These are phyloP conservation scores for Plebejus melissa DNA, from an alignment of 2,888 invertebrate genomes.

Conservation along the genomic window DNA sequence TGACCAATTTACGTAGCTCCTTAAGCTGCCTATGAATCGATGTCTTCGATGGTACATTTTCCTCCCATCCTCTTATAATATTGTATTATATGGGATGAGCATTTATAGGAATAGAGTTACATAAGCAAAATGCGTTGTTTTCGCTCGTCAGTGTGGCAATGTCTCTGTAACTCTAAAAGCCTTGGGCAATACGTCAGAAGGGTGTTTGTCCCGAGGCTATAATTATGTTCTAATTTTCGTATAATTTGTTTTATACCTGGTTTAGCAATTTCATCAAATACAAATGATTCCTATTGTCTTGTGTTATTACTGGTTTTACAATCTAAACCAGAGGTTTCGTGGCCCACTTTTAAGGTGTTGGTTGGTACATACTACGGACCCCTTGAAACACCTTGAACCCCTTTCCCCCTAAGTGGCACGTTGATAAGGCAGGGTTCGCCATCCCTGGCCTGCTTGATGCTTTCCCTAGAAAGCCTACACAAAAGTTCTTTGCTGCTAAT, in stretches of 20 bases:
- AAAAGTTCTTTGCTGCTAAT: no score
- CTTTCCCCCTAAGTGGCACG: no score
- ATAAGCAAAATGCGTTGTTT: slow-evolving; percentile 59
- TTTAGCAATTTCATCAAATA: neutral
- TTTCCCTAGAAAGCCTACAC: no score
- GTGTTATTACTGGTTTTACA: no score
- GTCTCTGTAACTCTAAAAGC: slow-evolving; percentile 54
- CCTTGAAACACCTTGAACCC: no score
- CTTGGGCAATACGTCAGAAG: slow-evolving; percentile 56
- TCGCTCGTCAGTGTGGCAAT: slow-evolving; percentile 60
- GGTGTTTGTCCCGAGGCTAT: slow-evolving; percentile 39
- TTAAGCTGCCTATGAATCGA: neutral
- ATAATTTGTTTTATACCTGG: neutral
- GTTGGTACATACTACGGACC: no score
- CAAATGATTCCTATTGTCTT: neutral
- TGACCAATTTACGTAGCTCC: neutral
- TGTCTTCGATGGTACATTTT: neutral
- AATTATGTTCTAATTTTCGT: slow-evolving; percentile 14
- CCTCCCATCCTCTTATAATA: neutral
- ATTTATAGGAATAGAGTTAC: slow-evolving; percentile 44
- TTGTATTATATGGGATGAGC: slow-evolving; percentile 28
- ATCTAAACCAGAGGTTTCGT: no score
- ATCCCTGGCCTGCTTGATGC: no score
- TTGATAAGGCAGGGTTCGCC: no score
- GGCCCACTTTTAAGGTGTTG: no score